Conservation (phyloP, 92 coral and sea anemone genomes). For the Epizoanthus illoricatus region DNA sequence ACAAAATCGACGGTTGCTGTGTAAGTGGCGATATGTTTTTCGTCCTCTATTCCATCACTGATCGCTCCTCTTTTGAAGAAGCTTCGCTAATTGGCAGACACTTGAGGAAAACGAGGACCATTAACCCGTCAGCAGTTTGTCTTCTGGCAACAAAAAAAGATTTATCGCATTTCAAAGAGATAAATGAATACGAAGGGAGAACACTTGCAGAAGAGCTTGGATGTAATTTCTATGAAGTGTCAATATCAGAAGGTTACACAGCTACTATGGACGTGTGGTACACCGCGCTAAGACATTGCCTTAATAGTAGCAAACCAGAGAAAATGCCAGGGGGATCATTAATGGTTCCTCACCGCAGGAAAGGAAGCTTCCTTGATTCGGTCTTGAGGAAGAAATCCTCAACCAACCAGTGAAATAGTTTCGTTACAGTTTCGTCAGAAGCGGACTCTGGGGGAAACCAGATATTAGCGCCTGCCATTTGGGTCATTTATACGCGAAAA, state of each 20-base stretch:
- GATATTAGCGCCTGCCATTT: too few species aligned
- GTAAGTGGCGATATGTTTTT: conserved; percentile 74
- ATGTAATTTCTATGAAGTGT: conserved; percentile 72
- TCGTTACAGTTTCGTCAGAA: too few species aligned
- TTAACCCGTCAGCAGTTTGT: conserved; percentile 56
- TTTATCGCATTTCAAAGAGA: conserved; percentile 67
- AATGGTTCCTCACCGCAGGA: conserved; percentile 5
- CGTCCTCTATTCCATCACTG: conserved; percentile 82
- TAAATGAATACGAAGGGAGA: conserved; percentile 73
- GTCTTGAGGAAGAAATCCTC: conserved; percentile 20
- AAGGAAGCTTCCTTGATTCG: conserved; percentile 25
- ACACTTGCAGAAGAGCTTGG: conserved; percentile 72
- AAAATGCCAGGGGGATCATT: too few species aligned
- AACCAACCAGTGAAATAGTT: too few species aligned
- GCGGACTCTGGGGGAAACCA: too few species aligned
- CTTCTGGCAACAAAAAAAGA: conserved; percentile 83
- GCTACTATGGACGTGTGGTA: conserved; percentile 69
- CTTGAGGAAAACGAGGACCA: conserved; percentile 64
- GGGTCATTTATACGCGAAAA: too few species aligned
- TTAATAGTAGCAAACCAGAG: conserved; percentile 53
- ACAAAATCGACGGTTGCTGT: conserved; percentile 68
- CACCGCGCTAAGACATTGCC: conserved; percentile 61
- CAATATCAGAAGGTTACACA: conserved; percentile 75
- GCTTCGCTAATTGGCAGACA: conserved; percentile 66
- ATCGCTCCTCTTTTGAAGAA: conserved; percentile 74